A percentile compares a stretch with the other conserved stretches of the same genome.
Conservation (phyloP, 2,797 vertebrate species). For the Chaunax sp. region DNA sequence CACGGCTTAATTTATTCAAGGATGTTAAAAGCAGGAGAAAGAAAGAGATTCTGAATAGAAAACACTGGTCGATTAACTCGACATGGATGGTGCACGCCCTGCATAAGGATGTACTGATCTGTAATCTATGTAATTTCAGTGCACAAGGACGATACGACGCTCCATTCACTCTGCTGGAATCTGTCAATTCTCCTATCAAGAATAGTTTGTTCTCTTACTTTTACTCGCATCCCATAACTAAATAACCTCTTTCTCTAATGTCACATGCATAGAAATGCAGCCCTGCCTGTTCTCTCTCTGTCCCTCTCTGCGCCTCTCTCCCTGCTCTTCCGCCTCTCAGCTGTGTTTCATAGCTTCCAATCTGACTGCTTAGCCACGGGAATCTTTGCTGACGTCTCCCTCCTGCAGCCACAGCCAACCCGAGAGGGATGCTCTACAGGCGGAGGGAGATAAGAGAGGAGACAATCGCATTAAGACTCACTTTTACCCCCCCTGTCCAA, state of each 20-base stretch:
- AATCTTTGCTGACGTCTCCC: conserved; percentile 57
- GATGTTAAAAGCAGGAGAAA: conserved; percentile 26
- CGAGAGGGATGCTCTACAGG: conserved; percentile 57
- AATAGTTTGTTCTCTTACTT: conserved; percentile 24
- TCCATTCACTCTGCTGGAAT: conserved; percentile 42
- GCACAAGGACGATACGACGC: conserved; percentile 22
- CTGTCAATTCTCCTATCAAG: conserved; percentile 20
- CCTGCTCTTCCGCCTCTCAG: conserved; percentile 1
- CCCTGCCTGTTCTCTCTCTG: conserved; percentile 1
- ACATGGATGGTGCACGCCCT: conserved; percentile 34
- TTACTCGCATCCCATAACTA: conserved; percentile 5
- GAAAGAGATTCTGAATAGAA: conserved; percentile 34
- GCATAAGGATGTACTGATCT: conserved; percentile 54
- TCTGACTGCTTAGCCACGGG: conserved; percentile 38
- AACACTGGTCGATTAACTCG: conserved; percentile 49
- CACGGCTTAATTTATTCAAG: conserved; percentile 54
- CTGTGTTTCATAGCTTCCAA: conserved; percentile 27
- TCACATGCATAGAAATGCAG: conserved; percentile 29
- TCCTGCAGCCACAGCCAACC: conserved; percentile 48
- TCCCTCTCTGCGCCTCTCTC: not conserved
- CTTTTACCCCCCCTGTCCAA: conserved; percentile 56
- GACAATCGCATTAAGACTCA: conserved; percentile 71
- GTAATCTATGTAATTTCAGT: conserved; percentile 60
- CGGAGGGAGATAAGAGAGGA: conserved; percentile 62
- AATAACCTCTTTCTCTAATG: not conserved